Percentiles rank a stretch among this genome's conserved stretches.
Conservation (phyloP, 2,888 invertebrate species). For the Ceriagrion tenellum region DNA sequence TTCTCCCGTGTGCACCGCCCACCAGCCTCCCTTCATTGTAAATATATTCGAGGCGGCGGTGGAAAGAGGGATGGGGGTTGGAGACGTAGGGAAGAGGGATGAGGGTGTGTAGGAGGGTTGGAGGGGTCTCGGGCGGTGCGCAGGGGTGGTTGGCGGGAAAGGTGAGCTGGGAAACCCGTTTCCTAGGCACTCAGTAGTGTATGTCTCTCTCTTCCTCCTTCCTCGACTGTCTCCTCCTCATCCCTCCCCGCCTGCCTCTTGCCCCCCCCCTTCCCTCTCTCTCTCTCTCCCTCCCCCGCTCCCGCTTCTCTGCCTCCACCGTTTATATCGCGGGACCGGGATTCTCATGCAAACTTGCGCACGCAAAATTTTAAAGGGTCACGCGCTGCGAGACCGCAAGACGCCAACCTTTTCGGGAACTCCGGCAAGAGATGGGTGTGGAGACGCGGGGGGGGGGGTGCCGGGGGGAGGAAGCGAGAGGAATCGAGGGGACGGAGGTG, state of each 20-base stretch:
- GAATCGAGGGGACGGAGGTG: not conserved
- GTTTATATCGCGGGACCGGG: slow-evolving; percentile 3
- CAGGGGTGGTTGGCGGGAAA: no score
- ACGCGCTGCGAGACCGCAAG: slow-evolving; percentile 58
- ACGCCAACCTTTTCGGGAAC: slow-evolving; percentile 46
- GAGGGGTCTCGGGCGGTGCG: no score
- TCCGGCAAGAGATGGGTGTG: not conserved
- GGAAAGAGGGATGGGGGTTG: not conserved
- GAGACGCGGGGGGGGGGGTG: not conserved
- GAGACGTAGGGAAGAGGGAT: not conserved
- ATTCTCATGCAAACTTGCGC: slow-evolving; percentile 41
- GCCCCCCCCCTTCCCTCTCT: not conserved
- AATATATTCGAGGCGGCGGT: not conserved
- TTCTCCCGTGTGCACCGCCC: not conserved
- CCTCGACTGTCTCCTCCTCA: not conserved
- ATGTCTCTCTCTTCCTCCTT: no score
- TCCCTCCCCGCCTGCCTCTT: not conserved
- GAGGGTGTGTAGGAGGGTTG: not conserved
- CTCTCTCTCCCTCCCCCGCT: not conserved
- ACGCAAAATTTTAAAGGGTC: slow-evolving; percentile 60
- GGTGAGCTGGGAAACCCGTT: not conserved
- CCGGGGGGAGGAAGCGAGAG: not conserved
- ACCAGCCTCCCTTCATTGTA: not conserved
- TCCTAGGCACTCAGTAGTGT: not conserved
- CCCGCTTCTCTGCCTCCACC: not conserved